Percentiles rank a stretch among this genome's conserved stretches.
Conservation (phyloP, 2,113 vertebrate species). For the Castor canadensis region DNA sequence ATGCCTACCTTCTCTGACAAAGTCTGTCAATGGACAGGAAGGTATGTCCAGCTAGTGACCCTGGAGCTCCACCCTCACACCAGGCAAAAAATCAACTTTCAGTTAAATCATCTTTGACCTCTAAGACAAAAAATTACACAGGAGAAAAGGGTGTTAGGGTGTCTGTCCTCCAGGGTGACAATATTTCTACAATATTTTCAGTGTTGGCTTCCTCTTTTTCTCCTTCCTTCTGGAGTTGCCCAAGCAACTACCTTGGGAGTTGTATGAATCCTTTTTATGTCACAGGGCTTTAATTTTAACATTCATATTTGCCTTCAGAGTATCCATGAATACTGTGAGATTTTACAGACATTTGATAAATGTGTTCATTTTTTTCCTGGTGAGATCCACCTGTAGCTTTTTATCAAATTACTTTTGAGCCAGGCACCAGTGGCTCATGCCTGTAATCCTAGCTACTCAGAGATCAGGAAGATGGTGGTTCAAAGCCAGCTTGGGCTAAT, state of each 20-base stretch:
- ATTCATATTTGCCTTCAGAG: background rate
- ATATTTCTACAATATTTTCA: background rate
- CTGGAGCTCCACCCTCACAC: background rate
- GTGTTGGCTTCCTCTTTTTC: background rate
- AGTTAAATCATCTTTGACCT: background rate
- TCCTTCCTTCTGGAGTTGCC: background rate
- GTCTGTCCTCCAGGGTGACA: background rate
- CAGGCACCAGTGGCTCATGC: too few species aligned
- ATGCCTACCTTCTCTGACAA: too few species aligned
- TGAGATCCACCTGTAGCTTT: background rate
- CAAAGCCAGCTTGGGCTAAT: too few species aligned
- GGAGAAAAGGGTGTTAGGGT: background rate
- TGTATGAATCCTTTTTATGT: background rate
- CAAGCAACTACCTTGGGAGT: background rate
- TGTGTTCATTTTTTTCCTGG: background rate
- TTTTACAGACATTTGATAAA: background rate
- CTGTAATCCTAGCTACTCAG: too few species aligned
- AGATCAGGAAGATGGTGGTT: too few species aligned
- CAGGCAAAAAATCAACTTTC: background rate
- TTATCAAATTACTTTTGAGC: background rate
- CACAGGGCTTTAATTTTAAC: background rate
- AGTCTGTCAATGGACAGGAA: background rate
- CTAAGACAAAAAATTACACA: background rate
- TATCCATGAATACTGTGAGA: background rate
- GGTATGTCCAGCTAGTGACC: background rate